These are phyloP conservation scores for Apostichopus parvimensis DNA, from an alignment of 35 echinoderm and acorn worm species.

Conservation along the genomic window DNA sequence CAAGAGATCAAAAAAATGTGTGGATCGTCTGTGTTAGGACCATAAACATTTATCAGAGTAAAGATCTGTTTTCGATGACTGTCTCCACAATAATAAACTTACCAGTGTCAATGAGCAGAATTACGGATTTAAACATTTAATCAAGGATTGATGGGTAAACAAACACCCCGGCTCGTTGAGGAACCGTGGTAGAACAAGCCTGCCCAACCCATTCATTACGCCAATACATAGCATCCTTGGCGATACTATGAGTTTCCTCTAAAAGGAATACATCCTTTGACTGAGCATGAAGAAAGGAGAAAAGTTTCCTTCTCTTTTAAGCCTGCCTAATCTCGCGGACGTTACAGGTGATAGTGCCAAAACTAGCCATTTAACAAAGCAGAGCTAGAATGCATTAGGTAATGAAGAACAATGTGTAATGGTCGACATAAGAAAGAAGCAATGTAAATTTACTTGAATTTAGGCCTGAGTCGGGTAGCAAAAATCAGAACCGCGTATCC, in stretches of 20 bases:
- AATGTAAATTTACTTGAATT: no score
- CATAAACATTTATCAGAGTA: not conserved
- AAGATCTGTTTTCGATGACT: no score
- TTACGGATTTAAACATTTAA: not conserved
- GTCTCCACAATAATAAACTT: not conserved
- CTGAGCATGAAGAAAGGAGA: constrained; percentile 14
- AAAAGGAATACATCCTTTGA: not conserved
- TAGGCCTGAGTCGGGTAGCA: no score
- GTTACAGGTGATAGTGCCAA: not conserved
- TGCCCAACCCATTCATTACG: not conserved
- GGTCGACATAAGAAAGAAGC: no score
- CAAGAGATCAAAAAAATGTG: not conserved
- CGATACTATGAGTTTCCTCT: not conserved
- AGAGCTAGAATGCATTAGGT: no score
- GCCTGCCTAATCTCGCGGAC: constrained; percentile 5
- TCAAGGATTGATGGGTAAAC: constrained; percentile 22
- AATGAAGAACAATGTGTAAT: no score
- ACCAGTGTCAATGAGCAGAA: not conserved
- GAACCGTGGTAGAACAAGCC: constrained; percentile 31
- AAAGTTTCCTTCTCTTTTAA: constrained; percentile 8
- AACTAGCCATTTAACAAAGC: no score
- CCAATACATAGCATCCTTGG: not conserved
- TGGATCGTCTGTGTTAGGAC: constrained; percentile 13
- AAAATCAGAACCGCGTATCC: no score
- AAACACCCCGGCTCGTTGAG: not conserved